Base-by-base conservation (phyloP, 2,113 vertebrate species). In the Turnix velox region DNA sequence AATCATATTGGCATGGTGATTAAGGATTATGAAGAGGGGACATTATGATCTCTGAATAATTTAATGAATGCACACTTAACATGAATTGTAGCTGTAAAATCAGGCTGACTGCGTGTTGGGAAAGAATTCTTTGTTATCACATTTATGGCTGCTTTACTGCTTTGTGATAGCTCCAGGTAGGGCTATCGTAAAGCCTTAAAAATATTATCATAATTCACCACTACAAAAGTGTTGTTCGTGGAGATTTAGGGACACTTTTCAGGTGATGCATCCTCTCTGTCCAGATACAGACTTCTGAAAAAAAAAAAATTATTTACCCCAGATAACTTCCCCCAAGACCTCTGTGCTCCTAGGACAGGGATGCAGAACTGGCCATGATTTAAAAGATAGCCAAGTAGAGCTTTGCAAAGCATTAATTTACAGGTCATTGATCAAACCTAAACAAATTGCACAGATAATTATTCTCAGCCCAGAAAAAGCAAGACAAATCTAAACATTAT, bases 31-130 rank as follows among this genome's bases (percentile, higher is more conserved):
- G 78, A 92, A 94, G 86, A 92, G 89, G 48, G 87, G 63, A 84
- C 63, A 92, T 93, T 92, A 92, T 95, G 63, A 77, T 90, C 82
- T 68, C 73, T 49, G 92, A 90, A 93, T 90, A 95, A 95, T 84
- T 93, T 79, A 92, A 94, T 94, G 92, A 90, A 90, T 87, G 59
- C 68, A 79, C 78, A 92, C 82, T 95, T 95, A 84, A 84, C 89
- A 90, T 90, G 92, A 94, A 84, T 81, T 94, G 89, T 54, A 84
- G 91, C 81, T 87, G 78, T 90, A 94, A 92, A 94, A 87, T 72
- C 89, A 80, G 68, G 11, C 78, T 77, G 82, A 43, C 88, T 84
- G 88, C 57, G n/a, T 54, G 77, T 87, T 7, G 1, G 74, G 78
- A 23, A 87, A 77, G 68, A 87, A 77, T 59, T 68, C 86, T 94